Conservation (phyloP, 2,797 vertebrate genomes). For the Meriones psammophilus region DNA sequence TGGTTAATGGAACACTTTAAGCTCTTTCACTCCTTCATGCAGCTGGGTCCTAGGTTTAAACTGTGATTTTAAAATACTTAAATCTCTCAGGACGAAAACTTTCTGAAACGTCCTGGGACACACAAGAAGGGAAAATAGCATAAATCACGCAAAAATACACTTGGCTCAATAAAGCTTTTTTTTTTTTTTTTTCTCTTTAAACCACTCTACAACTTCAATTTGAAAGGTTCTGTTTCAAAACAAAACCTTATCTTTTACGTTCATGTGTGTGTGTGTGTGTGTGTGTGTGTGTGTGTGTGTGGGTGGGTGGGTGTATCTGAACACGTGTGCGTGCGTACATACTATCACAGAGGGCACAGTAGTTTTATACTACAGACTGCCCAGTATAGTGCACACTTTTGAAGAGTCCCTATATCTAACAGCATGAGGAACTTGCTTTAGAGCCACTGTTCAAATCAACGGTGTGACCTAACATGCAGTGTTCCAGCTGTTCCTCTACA, state of each 20-base stretch:
- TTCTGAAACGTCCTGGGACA: constrained; percentile 76
- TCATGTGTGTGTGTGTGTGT: not conserved
- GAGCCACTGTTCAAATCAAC: constrained; percentile 95
- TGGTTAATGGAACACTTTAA: constrained; percentile 79
- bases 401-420: constrained; percentile 88
- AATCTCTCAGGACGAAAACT: constrained; percentile 75
- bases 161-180: constrained; percentile 78
- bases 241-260: constrained; percentile 75
- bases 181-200: not conserved
- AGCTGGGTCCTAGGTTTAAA: constrained; percentile 81
- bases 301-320: not conserved
- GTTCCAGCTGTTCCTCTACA: constrained; percentile 95
- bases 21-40: constrained; percentile 77
- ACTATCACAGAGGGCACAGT: constrained; percentile 66
- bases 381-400: not conserved
- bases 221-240: constrained; percentile 75
- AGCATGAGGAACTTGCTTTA: constrained; percentile 93
- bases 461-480: constrained; percentile 94
- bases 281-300: not conserved
- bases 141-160: constrained; percentile 79
- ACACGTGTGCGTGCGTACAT: not conserved
- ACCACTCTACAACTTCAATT: constrained; percentile 71
- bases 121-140: constrained; percentile 81
- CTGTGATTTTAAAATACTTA: constrained; percentile 74
- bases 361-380: constrained; percentile 28